Evolutionary conservation across 2,888 invertebrate species (phyloP), one percentile per base, ranked within the genome.

Genomic region (Epinotia nisella): DNA sequence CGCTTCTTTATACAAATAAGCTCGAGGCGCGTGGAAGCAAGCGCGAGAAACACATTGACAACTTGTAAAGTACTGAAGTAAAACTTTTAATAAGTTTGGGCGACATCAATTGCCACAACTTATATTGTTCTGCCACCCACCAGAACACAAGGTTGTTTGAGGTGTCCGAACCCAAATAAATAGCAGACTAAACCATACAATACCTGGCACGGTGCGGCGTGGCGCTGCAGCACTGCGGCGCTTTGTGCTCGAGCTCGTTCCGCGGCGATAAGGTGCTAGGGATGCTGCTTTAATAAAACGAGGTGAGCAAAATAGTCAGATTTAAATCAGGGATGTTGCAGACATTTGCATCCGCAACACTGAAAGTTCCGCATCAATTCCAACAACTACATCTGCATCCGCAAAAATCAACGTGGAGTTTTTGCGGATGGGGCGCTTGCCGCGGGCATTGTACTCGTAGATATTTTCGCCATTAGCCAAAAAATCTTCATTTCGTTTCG

Each of bases 101-200:
- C 45, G 4, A 15, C 45, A 24, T 3, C 21, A 24, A 49, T 53
- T 53, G 13, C 35, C 15, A 35, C 3, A 35, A 19, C 5, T 7
- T 19, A 15, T 53, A 19, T 65, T 65, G 49, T 64, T 29, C 51
- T 29, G 29, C 19, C 55, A 56, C 56, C 56, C 41, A 10, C 41
- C 55, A 41, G 41, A 55, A 7, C 19, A 17, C 53, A 53, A 64
- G 29, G 29, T 17, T 53, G 53, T 64, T 51, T 51, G 51, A 60
- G 68, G 59, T 21, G 24, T 19, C 61, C 35, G 35, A 35, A 35
- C 35, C 9, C 41, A 61, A 69, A 17, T 69, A 35, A 61, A 35
- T 53, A 61, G 61, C 39, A 10, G 39, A 51, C 53, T n/a, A 64
- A 55, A 70, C 62, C 56, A 64, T 61, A 70, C 62, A 62, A 56